These are phyloP conservation scores for Ashinkailepas kermadecensis DNA, from an alignment of 2,888 invertebrate genomes.

Conservation along the genomic window DNA sequence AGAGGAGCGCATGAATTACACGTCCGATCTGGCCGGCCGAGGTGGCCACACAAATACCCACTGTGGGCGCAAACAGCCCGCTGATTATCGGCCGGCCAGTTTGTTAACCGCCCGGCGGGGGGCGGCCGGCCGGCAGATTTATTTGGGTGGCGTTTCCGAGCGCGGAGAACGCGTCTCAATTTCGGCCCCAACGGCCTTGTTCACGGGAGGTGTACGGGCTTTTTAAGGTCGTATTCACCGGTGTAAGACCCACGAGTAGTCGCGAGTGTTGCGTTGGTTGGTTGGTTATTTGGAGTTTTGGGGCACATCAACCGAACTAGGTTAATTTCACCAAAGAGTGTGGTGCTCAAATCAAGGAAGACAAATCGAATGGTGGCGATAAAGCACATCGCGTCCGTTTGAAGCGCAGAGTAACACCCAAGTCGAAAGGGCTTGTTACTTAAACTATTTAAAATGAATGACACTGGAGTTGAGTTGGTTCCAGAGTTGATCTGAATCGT, in stretches of 20 bases:
- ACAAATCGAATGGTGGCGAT: no score
- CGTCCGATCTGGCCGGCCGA: background rate
- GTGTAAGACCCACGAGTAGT: background rate
- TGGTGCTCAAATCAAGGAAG: no score
- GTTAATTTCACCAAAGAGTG: no score
- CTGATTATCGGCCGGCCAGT: background rate
- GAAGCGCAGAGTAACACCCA: no score
- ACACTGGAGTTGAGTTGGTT: no score
- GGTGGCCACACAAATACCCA: slow-evolving; percentile 4
- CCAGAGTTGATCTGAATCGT: no score
- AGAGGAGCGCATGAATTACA: background rate
- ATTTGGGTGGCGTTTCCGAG: background rate
- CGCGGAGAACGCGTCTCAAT: background rate
- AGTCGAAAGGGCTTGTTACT: no score
- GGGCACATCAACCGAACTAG: no score
- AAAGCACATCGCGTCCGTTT: no score
- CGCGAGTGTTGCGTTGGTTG: no score
- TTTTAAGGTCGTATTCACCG: background rate
- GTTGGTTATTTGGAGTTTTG: no score
- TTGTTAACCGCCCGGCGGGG: background rate
- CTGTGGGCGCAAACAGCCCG: background rate
- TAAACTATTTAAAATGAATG: no score
- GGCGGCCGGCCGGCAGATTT: background rate
- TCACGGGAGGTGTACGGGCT: background rate
- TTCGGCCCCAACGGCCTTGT: background rate